Evolutionary conservation across 2,113 vertebrate species (phyloP).

Genomic region (Ptilorrhoa leucosticta): DNA sequence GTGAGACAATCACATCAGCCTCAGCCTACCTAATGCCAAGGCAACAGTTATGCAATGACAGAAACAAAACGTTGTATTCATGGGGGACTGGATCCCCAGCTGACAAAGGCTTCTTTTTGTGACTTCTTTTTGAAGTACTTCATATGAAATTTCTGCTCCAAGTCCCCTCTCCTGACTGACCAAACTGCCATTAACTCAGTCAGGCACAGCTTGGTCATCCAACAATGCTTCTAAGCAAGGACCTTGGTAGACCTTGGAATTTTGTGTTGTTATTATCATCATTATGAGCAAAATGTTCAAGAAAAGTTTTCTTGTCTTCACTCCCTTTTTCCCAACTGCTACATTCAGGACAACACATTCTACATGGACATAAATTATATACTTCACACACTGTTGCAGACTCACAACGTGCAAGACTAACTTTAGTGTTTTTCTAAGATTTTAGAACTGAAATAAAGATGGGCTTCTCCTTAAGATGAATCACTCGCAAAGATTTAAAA

Average conservation of each 20-base stretch:
- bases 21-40: neutral
- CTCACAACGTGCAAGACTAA: neutral
- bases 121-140: neutral
- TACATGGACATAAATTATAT: neutral
- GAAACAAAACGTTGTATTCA: slow-evolving; percentile 5
- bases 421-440: neutral
- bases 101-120: slow-evolving; percentile 22
- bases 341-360: neutral
- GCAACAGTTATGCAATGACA: slow-evolving; percentile 16
- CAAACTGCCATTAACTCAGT: neutral
- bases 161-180: neutral
- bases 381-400: neutral
- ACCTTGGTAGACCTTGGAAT: neutral
- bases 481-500: neutral
- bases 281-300: neutral
- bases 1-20: neutral
- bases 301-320: neutral
- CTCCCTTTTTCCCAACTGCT: neutral
- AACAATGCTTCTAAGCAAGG: neutral
- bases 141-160: neutral
- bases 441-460: neutral
- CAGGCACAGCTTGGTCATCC: neutral
- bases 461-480: neutral
- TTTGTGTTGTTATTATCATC: neutral
- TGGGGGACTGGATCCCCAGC: neutral